Evolutionary conservation across 2,113 vertebrate species (phyloP).

Genomic region (Narcine bancroftii): DNA sequence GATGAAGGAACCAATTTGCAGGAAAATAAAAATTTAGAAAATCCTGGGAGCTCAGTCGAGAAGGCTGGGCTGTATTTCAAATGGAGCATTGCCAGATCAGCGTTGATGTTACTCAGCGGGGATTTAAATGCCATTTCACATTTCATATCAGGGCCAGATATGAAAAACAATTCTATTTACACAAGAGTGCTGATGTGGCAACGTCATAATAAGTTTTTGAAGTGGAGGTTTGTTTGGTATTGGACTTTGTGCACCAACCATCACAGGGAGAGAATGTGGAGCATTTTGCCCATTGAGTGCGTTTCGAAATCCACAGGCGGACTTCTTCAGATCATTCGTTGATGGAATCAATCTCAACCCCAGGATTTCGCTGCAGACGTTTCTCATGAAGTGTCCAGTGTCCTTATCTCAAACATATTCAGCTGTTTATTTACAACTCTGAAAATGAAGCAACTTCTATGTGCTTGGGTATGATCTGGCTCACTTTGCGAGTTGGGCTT

Average conservation of each 20-base stretch:
- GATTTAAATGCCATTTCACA: neutral
- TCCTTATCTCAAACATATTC: too few relatives aligned
- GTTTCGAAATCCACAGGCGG: neutral
- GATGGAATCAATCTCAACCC: too few relatives aligned
- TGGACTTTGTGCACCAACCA: neutral
- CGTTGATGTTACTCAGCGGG: neutral
- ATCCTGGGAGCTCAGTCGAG: neutral
- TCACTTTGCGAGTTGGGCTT: too few relatives aligned
- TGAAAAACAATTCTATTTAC: neutral
- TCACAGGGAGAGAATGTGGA: neutral
- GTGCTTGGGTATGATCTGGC: too few relatives aligned
- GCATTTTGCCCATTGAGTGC: neutral
- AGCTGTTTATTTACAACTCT: too few relatives aligned
- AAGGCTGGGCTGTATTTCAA: neutral
- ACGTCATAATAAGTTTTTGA: neutral
- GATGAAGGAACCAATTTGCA: neutral
- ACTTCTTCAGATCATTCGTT: neutral
- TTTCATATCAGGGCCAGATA: neutral
- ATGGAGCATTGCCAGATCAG: neutral
- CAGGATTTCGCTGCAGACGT: too few relatives aligned
- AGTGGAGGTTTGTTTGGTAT: neutral
- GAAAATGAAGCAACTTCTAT: too few relatives aligned
- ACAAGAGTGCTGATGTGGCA: neutral
- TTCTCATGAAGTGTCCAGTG: too few relatives aligned
- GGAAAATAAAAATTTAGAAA: neutral